Evolutionary conservation across 2,888 invertebrate species (phyloP), one percentile per base, ranked within the genome.

Genomic region (Ormyrus rosae): DNA sequence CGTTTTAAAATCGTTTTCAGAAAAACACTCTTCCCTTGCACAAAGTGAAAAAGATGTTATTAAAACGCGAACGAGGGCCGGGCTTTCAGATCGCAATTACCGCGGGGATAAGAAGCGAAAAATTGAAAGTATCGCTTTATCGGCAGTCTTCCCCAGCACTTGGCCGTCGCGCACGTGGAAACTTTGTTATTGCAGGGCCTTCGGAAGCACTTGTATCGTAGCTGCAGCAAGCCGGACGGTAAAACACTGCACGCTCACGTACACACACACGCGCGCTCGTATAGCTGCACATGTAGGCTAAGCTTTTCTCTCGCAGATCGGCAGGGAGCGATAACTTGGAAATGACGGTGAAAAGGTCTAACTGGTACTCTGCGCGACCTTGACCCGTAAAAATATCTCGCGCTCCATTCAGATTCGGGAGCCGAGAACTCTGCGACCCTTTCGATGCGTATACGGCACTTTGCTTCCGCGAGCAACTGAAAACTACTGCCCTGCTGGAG

Each of bases 151-250:
- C 13, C 4, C 48, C 48, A 46, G 2, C 19, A 46, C 8, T n/a
- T 19, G 19, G n/a, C 50, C n/a, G 13, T 50, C 50, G 64, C 0
- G 48, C 48, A 19, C 19, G 19, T 19, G 48, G 45, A 67, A 67
- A 67, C 67, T 67, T 67, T 7, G 50, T 64, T 64, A 50, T 50
- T 50, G 58, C 19, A 19, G 58, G 19, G 58, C 58, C 7, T 60
- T 19, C 19, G 19, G 19, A 19, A 19, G 19, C 19, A 19, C 19
- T 19, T 19, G 19, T 19, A 19, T 19, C 19, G 19, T 0, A 19
- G 19, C 19, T 19, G 19, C 19, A 19, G 19, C 19, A 19, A 19
- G 19, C 19, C 19, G 19, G 0, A 19, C 19, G 19, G 19, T 19
- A 19, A 19, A 19, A 19, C 19, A 1, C 19, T 19, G 19, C 19